A percentile compares a stretch with the other conserved stretches of the same genome.
Evolutionary conservation across 2,888 invertebrate genomes (phyloP).

Genomic region (Sclerodermus sp.): DNA sequence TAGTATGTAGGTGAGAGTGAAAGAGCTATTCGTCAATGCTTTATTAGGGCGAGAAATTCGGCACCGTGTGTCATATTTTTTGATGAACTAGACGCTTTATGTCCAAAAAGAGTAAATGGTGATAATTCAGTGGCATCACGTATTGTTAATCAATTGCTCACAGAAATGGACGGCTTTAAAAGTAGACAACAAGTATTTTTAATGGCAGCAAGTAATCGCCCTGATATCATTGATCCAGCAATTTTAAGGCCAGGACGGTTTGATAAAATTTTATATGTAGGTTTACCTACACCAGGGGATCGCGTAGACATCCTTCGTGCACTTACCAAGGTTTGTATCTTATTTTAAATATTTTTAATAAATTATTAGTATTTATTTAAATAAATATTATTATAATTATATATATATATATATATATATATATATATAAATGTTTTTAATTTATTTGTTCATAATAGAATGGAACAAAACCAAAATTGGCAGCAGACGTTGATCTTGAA

Average conservation of each 20-base stretch:
- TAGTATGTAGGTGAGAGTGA: slow-evolving; percentile 99
- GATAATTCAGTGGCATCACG: slow-evolving; percentile 75
- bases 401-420: too few relatives aligned
- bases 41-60: slow-evolving; percentile 91
- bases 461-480: not conserved
- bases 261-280: slow-evolving; percentile 88
- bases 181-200: slow-evolving; percentile 89
- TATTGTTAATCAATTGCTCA: slow-evolving; percentile 94
- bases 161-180: slow-evolving; percentile 98
- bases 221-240: slow-evolving; percentile 96
- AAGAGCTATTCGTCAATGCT: slow-evolving; percentile 92
- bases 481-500: not conserved
- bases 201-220: slow-evolving; percentile 94
- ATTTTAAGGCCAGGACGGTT: slow-evolving; percentile 88
- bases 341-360: too few relatives aligned
- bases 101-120: slow-evolving; percentile 82
- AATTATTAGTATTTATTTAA: too few relatives aligned
- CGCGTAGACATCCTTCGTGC: slow-evolving; percentile 86
- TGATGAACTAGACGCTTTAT: slow-evolving; percentile 95
- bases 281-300: slow-evolving; percentile 78
- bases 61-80: slow-evolving; percentile 98
- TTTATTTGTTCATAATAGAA: too few relatives aligned
- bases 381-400: too few relatives aligned
- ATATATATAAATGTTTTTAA: too few relatives aligned
- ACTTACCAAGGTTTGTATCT: slow-evolving; percentile 88